Evolutionary conservation across 92 coral and sea anemone species (phyloP), one percentile per base, ranked within the genome.

Genomic region (Isaurus tuberculatus): DNA sequence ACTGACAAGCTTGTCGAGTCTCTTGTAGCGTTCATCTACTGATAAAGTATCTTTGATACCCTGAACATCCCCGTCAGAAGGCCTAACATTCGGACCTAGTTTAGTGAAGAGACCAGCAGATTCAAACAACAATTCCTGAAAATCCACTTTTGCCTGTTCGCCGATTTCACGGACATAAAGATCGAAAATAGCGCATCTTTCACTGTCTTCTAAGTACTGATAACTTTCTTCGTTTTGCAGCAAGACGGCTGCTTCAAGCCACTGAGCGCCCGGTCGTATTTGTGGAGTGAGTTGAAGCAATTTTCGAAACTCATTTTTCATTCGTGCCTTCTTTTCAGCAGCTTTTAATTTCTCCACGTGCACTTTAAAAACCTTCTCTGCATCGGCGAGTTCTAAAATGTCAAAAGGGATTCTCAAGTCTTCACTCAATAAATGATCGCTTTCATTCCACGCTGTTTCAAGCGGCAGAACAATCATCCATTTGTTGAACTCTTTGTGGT

Each of bases 161-260:
- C 95, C 88, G 29, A 97, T 94, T 82, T 94, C 98, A 15, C 97
- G 86, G 53, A 90, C 92, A 79, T 93, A 97, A 30, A 77, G 69
- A 90, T 97, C 98, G 79, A 94, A 97, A 64, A 97, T 94, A 26
- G 70, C 75, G 34, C 87, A 79, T 64, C 94, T 90, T 72, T 97
- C 99, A 15, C 89, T 42, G 65, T 97, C 95, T 69, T 90, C 90
- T 3, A 97, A 65, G 66, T 97, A 97, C 85, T 92, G 90, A 85
- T 90, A 97, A 71, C 99, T 94, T 80, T 97, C 99, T 63, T 97
- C 99, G 81, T 97, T 97, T 65, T 94, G 91, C 2, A 97, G 83
- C 19, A 92, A 74, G 5, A 93, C 87, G 9, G 93, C 95, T 0
- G 95, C 92, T 17, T 97, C 99, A 5, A 87, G 84, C 99, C 99